phyloP scores from a whole-genome alignment of 2,797 vertebrate species.

The Zonotrichia albicollis region DNA sequence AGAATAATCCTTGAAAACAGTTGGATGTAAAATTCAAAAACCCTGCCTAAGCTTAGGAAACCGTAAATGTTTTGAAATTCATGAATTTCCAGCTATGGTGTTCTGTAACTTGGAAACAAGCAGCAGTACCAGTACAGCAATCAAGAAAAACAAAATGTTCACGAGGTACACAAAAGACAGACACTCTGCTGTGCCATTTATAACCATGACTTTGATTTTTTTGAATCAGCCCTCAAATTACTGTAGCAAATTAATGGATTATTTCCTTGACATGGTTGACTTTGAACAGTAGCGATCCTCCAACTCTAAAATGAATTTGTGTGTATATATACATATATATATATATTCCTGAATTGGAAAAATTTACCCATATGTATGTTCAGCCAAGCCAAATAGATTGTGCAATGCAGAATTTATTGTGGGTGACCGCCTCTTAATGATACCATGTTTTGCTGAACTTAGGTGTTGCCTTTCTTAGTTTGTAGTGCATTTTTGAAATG shows the following conservation, averaged over 20 bases:
- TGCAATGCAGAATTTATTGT: rapidly evolving
- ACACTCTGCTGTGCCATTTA: neutral
- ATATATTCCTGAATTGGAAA: neutral
- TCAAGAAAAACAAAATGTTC: neutral
- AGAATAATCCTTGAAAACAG: constrained; percentile 54
- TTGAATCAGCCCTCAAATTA: neutral
- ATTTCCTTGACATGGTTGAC: neutral
- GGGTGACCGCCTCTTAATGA: neutral
- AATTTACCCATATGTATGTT: neutral
- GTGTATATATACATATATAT: no score
- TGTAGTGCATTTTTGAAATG: neutral
- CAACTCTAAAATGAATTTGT: neutral
- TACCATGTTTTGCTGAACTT: neutral
- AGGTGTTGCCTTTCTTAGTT: neutral
- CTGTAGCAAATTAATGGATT: neutral
- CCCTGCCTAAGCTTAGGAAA: constrained; percentile 10
- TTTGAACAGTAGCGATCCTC: neutral
- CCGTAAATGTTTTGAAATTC: constrained; percentile 3
- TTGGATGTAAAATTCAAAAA: constrained; percentile 54
- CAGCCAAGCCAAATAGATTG: neutral
- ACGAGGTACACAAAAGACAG: neutral
- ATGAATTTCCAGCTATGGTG: constrained; percentile 18
- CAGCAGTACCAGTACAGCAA: neutral
- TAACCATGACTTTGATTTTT: neutral
- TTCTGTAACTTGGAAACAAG: constrained; percentile 25